Conservation (phyloP, 2,888 invertebrate species). For the Hirtodrosophila duncani region DNA sequence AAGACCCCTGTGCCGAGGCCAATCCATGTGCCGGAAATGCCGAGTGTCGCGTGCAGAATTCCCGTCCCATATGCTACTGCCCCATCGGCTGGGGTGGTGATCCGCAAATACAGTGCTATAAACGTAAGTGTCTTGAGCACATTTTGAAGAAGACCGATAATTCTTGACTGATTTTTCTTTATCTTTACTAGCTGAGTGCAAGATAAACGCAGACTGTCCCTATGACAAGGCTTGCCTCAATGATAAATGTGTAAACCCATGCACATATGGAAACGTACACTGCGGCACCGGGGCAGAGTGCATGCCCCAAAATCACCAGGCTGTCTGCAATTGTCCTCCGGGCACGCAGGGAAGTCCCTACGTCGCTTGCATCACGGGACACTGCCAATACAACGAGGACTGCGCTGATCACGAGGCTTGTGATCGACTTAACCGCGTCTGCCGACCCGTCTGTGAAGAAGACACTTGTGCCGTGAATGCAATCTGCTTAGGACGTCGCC, state of each 20-base stretch:
- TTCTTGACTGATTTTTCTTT: background rate
- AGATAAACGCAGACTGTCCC: slow-evolving; percentile 88
- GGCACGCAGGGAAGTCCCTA: slow-evolving; percentile 92
- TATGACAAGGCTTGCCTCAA: slow-evolving; percentile 89
- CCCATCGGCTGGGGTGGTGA: slow-evolving; percentile 92
- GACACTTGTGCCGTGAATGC: slow-evolving; percentile 89
- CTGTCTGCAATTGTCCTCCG: slow-evolving; percentile 89
- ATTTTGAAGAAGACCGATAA: background rate
- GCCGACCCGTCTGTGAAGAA: slow-evolving; percentile 89
- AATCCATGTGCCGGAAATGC: slow-evolving; percentile 90
- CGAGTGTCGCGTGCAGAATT: slow-evolving; percentile 86
- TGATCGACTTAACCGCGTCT: slow-evolving; percentile 89
- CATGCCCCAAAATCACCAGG: slow-evolving; percentile 85
- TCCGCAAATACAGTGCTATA: slow-evolving; percentile 90
- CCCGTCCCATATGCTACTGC: slow-evolving; percentile 90
- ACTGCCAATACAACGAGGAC: slow-evolving; percentile 93
- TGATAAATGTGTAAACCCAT: slow-evolving; percentile 89
- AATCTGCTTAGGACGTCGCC: slow-evolving; percentile 85
- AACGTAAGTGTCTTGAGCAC: slow-evolving; percentile 82
- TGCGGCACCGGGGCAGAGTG: slow-evolving; percentile 91
- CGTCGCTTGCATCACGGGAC: slow-evolving; percentile 88
- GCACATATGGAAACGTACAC: slow-evolving; percentile 81
- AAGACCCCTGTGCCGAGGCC: slow-evolving; percentile 87
- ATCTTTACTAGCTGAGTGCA: slow-evolving; percentile 85
- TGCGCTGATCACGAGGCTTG: slow-evolving; percentile 91